Base-by-base conservation (phyloP, 2,888 invertebrate species). In the Rotaria magnacalcarata region DNA sequence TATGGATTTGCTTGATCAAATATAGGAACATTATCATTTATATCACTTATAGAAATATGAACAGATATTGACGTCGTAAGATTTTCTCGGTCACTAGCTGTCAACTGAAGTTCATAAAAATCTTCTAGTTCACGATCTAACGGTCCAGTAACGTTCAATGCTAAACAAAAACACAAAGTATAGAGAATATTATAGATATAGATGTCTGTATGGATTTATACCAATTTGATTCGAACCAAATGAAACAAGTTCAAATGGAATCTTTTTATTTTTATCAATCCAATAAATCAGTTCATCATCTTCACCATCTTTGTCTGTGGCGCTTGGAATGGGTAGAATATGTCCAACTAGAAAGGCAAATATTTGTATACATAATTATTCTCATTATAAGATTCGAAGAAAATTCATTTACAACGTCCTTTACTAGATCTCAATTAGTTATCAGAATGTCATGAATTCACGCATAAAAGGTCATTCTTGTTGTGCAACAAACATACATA, bases 91-190 rank as follows among this genome's bases (percentile, higher is more conserved):
- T 86, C 86, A 34, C 24, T 24, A 21, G 43, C 80, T 56, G 41
- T 41, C 24, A 85, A 85, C 3, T 74, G 19, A 21, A 86, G 56
- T 24, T 56, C 75, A 56, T 86, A 86, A n/a, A 11, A 54, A 41
- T 75, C 58, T 50, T 56, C n/a, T n/a, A 50, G 47, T 52, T 86
- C 85, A 58, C 86, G 85, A 74, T 84, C 60, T 19, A 86, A 50
- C 34, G 58, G 50, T 50, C 85, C 84, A 0, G 80, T 80, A 16
- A 80, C 80, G 34, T 80, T 80, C n/a, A 80, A n/a, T 24, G 80
- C 80, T 80, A 58, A 34, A 34, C 2, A 34, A 34, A 34, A 34
- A 34, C 34, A 34, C 34, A 34, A 34, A 67, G 34, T 16, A 34
- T 67, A 67, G 19, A 16, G 34, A 11, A 34, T 34, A 67, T n/a